phyloP scores from a whole-genome alignment of 2,113 vertebrate genomes.

The Seriola quinqueradiata region DNA sequence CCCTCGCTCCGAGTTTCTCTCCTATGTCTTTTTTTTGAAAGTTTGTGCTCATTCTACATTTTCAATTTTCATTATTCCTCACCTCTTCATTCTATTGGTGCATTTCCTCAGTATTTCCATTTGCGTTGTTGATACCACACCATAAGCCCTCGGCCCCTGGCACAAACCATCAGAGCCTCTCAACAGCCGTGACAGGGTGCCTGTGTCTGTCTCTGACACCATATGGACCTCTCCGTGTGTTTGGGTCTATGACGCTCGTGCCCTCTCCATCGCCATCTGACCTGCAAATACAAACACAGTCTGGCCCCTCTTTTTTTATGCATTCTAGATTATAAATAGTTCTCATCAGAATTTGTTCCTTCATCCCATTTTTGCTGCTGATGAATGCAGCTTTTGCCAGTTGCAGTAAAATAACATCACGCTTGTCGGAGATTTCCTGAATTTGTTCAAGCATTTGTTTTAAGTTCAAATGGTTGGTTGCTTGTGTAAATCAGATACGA shows the following conservation, averaged over 20 bases:
- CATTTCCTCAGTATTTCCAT: constrained; percentile 15
- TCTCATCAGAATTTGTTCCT: neutral
- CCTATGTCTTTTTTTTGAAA: neutral
- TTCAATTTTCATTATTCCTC: constrained; percentile 1
- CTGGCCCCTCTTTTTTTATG: constrained; percentile 27
- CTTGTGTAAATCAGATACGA: constrained; percentile 10
- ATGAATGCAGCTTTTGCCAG: neutral
- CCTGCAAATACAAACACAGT: constrained; percentile 60
- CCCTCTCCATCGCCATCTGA: constrained; percentile 54
- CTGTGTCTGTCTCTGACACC: constrained; percentile 64
- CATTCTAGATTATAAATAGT: neutral
- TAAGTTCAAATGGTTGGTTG: neutral
- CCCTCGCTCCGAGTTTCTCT: neutral
- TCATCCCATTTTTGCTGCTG: neutral
- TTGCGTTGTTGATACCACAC: constrained; percentile 34
- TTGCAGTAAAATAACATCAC: neutral
- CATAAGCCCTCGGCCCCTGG: constrained; percentile 58
- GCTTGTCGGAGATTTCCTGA: neutral
- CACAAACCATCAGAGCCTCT: constrained; percentile 41
- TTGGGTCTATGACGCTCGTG: constrained; percentile 49
- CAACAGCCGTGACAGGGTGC: constrained; percentile 42
- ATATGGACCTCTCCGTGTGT: constrained; percentile 77
- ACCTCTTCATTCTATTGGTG: neutral
- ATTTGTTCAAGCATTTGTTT: neutral
- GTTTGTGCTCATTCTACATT: neutral